phyloP scores from a whole-genome alignment of 2,888 invertebrate species.

The Parapristionchus giblindavisi region DNA sequence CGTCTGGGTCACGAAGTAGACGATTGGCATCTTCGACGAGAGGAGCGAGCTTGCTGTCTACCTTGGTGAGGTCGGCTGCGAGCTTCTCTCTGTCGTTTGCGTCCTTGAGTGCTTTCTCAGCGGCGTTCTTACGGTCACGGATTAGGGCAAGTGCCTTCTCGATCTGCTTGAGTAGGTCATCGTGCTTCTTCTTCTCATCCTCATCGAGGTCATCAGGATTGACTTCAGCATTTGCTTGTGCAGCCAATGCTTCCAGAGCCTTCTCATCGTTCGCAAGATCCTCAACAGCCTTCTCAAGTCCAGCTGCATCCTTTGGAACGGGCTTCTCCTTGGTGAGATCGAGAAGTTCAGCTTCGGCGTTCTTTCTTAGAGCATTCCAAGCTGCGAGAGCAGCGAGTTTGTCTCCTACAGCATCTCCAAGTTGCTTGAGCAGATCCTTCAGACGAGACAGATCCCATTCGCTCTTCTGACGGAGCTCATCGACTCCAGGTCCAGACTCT shows the following conservation, averaged over 20 bases:
- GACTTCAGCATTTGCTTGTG: conserved; percentile 34
- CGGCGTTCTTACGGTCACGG: conserved; percentile 19
- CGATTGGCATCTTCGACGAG: conserved; percentile 48
- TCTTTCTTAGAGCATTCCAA: conserved; percentile 50
- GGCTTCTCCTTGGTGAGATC: conserved; percentile 30
- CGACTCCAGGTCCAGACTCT: conserved; percentile 40
- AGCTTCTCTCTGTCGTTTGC: conserved; percentile 5
- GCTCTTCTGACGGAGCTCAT: conserved; percentile 50
- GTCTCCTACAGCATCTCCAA: conserved; percentile 51
- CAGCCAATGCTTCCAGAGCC: conserved; percentile 14
- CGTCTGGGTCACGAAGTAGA: conserved; percentile 42
- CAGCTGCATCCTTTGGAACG: conserved; percentile 23
- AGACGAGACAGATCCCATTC: conserved; percentile 51
- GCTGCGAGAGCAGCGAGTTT: conserved; percentile 53
- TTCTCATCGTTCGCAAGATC: conserved; percentile 33
- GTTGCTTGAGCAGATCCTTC: conserved; percentile 48
- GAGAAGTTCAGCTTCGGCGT: conserved; percentile 42
- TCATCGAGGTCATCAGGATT: conserved; percentile 36
- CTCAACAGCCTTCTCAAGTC: conserved; percentile 33
- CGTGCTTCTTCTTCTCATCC: conserved; percentile 25
- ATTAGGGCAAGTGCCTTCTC: conserved; percentile 29
- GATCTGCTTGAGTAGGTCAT: conserved; percentile 28
- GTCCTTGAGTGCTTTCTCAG: conserved; percentile 25
- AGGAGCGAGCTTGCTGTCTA: conserved; percentile 43
- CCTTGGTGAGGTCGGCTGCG: conserved; percentile 1